A percentile compares a stretch with the other conserved stretches of the same genome.
Evolutionary conservation across 1,140 invertebrate species (phyloP).

Genomic region (Monomorium pharaonis): DNA sequence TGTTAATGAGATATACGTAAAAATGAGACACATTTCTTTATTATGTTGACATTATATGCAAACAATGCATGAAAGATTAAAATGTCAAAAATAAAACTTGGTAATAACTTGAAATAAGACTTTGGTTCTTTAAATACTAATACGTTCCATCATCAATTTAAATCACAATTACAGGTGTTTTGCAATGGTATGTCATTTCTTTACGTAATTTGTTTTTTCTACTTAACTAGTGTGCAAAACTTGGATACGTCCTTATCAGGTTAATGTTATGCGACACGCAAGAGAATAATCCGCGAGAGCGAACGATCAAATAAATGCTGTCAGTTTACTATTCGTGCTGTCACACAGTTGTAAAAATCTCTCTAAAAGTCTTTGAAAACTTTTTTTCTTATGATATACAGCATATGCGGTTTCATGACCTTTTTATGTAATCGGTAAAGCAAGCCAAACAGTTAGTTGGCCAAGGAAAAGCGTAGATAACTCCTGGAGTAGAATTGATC

Average conservation of each 20-base stretch:
- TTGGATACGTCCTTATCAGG: neutral
- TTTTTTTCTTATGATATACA: conserved; percentile 20
- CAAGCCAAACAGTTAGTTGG: conserved; percentile 8
- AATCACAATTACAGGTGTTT: neutral
- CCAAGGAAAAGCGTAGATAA: conserved; percentile 7
- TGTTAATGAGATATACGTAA: neutral
- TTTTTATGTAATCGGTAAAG: conserved; percentile 14
- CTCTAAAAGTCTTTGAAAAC: neutral
- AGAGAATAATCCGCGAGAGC: conserved; percentile 39
- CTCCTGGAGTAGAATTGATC: neutral
- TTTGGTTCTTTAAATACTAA: neutral
- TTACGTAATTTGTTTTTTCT: conserved; percentile 7
- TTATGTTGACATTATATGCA: neutral
- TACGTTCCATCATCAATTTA: neutral
- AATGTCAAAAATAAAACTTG: neutral
- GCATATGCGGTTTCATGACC: neutral
- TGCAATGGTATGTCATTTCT: neutral
- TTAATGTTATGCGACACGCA: conserved; percentile 28
- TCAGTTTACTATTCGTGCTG: conserved; percentile 1
- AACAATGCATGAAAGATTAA: neutral
- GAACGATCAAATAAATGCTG: conserved; percentile 22
- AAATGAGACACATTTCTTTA: no score
- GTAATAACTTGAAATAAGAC: neutral
- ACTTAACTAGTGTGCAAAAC: neutral
- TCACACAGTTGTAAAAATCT: conserved; percentile 10